A percentile compares a stretch with the other conserved stretches of the same genome.
Evolutionary conservation across 2,797 vertebrate genomes (phyloP).

Genomic region (Acanthopagrus latus): DNA sequence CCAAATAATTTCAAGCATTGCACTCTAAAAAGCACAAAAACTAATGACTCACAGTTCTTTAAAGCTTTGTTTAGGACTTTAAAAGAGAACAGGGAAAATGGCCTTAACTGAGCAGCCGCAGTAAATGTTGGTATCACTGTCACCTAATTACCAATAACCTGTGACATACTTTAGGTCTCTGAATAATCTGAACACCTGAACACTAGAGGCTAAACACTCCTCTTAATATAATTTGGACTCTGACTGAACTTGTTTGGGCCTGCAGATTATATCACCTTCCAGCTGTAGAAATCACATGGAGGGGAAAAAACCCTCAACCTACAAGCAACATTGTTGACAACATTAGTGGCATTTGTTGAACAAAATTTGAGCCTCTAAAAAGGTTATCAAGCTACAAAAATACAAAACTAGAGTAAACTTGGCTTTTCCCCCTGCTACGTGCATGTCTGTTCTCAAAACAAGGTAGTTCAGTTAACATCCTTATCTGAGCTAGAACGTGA

Average conservation of each 20-base stretch:
- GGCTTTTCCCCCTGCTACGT: not conserved
- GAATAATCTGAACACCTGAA: no score
- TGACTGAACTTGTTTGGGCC: not conserved
- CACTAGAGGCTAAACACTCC: no score
- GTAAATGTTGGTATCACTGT: no score
- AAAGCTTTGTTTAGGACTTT: no score
- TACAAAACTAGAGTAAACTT: not conserved
- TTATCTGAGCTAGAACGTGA: not conserved
- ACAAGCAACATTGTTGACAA: not conserved
- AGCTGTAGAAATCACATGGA: not conserved
- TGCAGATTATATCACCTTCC: not conserved
- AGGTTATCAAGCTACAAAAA: no score
- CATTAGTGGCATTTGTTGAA: not conserved
- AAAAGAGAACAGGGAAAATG: not conserved
- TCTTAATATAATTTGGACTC: not conserved
- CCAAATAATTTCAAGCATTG: not conserved
- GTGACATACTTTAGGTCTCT: not conserved
- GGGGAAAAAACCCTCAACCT: not conserved
- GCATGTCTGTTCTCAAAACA: conserved; percentile 4
- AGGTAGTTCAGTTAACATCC: not conserved
- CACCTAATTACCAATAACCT: not conserved
- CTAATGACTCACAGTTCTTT: no score
- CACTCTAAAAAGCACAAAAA: not conserved
- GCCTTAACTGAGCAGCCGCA: not conserved
- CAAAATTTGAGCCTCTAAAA: not conserved